These are phyloP conservation scores for Pyrgus malvae DNA, from an alignment of 2,888 invertebrate genomes.

Conservation along the genomic window DNA sequence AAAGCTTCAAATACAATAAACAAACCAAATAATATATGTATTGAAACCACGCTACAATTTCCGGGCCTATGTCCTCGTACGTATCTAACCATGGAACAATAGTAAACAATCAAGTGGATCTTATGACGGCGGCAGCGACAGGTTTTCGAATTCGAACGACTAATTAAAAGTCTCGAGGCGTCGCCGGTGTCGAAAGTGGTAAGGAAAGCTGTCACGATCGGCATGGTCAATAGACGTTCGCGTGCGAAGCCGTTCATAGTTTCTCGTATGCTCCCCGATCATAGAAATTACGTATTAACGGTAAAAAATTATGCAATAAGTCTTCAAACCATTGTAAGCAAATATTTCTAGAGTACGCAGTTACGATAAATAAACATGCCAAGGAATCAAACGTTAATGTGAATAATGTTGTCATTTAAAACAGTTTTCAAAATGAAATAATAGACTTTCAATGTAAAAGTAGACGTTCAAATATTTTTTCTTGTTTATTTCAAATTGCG, in stretches of 20 bases:
- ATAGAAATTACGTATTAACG: slow-evolving; percentile 34
- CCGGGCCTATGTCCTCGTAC: neutral
- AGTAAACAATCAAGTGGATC: slow-evolving; percentile 21
- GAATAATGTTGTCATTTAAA: too few species aligned
- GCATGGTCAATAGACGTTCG: slow-evolving; percentile 65
- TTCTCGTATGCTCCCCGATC: slow-evolving; percentile 40
- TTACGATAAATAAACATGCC: too few species aligned
- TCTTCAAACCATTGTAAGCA: too few species aligned
- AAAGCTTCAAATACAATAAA: too few species aligned
- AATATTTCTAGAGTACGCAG: too few species aligned
- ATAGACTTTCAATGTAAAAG: too few species aligned
- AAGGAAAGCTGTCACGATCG: slow-evolving; percentile 69
- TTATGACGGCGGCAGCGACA: slow-evolving; percentile 13
- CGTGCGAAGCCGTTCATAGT: slow-evolving; percentile 45
- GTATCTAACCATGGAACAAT: slow-evolving; percentile 2
- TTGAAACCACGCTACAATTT: slow-evolving; percentile 4
- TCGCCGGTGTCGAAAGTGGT: slow-evolving; percentile 66
- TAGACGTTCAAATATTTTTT: too few species aligned
- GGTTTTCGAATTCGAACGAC: slow-evolving; percentile 39
- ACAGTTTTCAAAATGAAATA: too few species aligned
- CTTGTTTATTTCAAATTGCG: neutral
- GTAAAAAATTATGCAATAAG: slow-evolving; percentile 32
- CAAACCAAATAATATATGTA: neutral
- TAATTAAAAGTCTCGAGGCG: slow-evolving; percentile 67
- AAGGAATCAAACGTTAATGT: too few species aligned